Conservation (phyloP, 2,797 vertebrate species). For the Coccyzus lansbergi region DNA sequence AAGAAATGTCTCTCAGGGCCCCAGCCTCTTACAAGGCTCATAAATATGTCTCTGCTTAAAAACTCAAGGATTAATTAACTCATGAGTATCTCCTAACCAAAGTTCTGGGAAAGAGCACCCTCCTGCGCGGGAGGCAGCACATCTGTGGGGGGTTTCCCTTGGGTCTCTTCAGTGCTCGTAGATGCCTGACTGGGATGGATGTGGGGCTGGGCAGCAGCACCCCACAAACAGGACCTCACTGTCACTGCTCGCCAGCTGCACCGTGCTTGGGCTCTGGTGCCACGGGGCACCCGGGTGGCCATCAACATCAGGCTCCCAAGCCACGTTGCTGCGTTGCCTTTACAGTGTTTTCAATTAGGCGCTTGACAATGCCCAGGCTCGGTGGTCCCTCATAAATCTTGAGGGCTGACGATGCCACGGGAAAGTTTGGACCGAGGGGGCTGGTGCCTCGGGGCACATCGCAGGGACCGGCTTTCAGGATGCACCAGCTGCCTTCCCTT, state of each 20-base stretch:
- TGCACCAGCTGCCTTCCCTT: neutral
- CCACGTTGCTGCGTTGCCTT: neutral
- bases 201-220: neutral
- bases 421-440: neutral
- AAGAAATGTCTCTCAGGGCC: conserved; percentile 65
- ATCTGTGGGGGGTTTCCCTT: neutral
- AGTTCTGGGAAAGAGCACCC: conserved; percentile 59
- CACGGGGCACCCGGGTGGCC: neutral
- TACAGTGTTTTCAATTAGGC: conserved; percentile 49
- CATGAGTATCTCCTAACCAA: conserved; percentile 54
- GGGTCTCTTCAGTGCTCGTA: neutral
- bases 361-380: conserved; percentile 37
- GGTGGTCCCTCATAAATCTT: conserved; percentile 5
- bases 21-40: conserved; percentile 66
- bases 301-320: neutral
- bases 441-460: fast-evolving
- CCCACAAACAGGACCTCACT: fast-evolving
- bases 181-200: neutral
- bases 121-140: neutral
- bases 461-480: neutral
- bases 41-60: conserved; percentile 73
- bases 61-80: conserved; percentile 69
- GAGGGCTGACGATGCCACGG: neutral
- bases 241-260: fast-evolving
- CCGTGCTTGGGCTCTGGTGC: neutral